Evolutionary conservation across 2,113 vertebrate species (phyloP), one percentile per base, ranked within the genome.

Genomic region (Epinephelus fuscoguttatus): DNA sequence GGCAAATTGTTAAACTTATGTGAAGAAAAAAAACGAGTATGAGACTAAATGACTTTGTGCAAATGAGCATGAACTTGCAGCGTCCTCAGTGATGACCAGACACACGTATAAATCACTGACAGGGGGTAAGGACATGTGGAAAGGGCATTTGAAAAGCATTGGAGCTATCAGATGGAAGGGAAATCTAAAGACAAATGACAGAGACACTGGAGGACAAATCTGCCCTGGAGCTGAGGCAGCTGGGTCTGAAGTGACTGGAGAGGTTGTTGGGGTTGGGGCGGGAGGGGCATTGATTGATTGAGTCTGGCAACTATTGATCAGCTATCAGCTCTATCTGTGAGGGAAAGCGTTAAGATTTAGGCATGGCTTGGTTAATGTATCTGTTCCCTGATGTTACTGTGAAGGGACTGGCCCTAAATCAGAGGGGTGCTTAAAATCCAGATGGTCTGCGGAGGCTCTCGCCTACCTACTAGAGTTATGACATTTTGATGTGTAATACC

Each of bases 271-370:
- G 86, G 33, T n/a, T 10, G 0, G 27, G 76, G 15, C 8, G 47
- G 14, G 47, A 67, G 56, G 81, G 69, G 66, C 81, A 73, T n/a
- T 93, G 94, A 95, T 92, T 94, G 93, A 95, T 94, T 85, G 92
- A 94, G 93, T 95, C 93, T 93, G 93, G 81, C 93, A 87, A 59
- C 86, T 94, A 96, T 95, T 82, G 93, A 95, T 94, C 90, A 82
- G 85, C 83, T 87, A 93, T 95, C 94, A 92, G 92, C 76, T 84
- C 87, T 78, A 90, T 93, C 91, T 86, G 85, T 90, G 89, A 91
- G 88, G 82, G 61, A 88, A 79, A 91, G 91, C 63, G 75, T 88
- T 88, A 86, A 90, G 92, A 94, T 90, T 91, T 89, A 88, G 80
- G 69, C 89, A 76, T 63, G 85, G 89, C 90, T 69, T 82, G 83